Base-by-base conservation (phyloP, 2,888 invertebrate genomes). In the Oxystoma pomonae region DNA sequence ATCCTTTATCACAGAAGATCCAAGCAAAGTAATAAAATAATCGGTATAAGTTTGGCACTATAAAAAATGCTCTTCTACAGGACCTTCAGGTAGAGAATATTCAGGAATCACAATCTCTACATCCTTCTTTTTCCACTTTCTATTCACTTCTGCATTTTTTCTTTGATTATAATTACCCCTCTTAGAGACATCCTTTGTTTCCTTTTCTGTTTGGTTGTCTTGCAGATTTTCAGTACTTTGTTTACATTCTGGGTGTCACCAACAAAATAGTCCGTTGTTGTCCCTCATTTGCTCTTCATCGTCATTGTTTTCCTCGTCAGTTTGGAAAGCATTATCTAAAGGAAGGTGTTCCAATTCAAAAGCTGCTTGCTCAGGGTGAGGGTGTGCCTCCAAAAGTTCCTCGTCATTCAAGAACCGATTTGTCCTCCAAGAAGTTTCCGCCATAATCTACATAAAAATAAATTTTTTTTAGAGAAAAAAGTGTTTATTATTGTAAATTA, bases 21-120 rank as follows among this genome's bases (percentile, higher is more conserved):
- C 55, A n/a, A 55, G 16, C 21, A 53, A 22, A n/a, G 52, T 53
- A 16, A 60, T 19, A 60, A 60, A 60, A 21, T 53, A 55, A 55
- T 19, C 55, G 1, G 60, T 60, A 22, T n/a, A 21, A 55, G 55
- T 16, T 17, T 55, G 16, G 17, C 55, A 60, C 3, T 55, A 2
- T 1, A 35, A n/a, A 21, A 35, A 35, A 35, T 35, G 3, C 12
- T 35, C 35, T 35, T 35, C 35, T 35, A 35, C 35, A 7, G 55
- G 55, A 1, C 55, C 60, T 55, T 60, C 55, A 55, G 60, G 21
- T 2, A 22, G 16, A 3, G 1, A 7, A 55, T 55, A 60, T 22
- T 35, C 5, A 7, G 35, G 35, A 12, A 35, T 35, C 3, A 35
- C 35, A 7, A 12, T 35, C 35, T 35, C 35, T 7, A 35, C 12